Percentiles rank a stretch among this genome's conserved stretches.
Conservation (phyloP, 2,797 vertebrate genomes). For the Schizothorax lantsangensis region DNA sequence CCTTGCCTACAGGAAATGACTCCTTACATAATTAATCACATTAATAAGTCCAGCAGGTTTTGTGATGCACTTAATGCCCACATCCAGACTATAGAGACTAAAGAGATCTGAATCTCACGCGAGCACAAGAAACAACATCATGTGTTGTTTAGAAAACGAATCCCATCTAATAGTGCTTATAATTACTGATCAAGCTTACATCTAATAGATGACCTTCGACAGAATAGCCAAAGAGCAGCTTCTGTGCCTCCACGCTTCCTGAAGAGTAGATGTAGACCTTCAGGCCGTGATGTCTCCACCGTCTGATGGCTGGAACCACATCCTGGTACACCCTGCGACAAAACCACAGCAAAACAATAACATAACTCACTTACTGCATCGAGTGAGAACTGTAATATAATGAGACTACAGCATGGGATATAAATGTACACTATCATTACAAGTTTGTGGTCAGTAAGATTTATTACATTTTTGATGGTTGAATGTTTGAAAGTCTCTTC, state of each 20-base stretch:
- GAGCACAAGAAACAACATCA: neutral
- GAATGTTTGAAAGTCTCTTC: neutral
- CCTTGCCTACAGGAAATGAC: neutral
- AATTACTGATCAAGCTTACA: slow-evolving; percentile 70
- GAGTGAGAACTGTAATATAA: neutral
- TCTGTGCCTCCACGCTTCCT: slow-evolving; percentile 95
- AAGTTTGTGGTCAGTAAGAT: neutral
- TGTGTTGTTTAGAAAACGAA: neutral
- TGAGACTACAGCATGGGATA: neutral
- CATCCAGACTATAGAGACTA: neutral
- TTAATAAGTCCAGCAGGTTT: neutral
- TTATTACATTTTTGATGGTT: neutral
- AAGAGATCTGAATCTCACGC: neutral
- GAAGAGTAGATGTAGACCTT: slow-evolving; percentile 96
- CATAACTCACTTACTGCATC: neutral
- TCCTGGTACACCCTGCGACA: slow-evolving; percentile 88
- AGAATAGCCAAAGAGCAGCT: slow-evolving; percentile 91
- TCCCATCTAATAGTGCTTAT: no score
- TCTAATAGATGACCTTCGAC: slow-evolving; percentile 92
- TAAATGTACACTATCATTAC: neutral
- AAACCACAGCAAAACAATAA: neutral
- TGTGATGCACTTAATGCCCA: neutral
- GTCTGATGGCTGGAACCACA: slow-evolving; percentile 88
- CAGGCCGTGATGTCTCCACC: slow-evolving; percentile 87
- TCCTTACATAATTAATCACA: neutral